Evolutionary conservation across 1,140 invertebrate genomes (phyloP), one percentile per base, ranked within the genome.

Genomic region (Dolichoris vasculosae): DNA sequence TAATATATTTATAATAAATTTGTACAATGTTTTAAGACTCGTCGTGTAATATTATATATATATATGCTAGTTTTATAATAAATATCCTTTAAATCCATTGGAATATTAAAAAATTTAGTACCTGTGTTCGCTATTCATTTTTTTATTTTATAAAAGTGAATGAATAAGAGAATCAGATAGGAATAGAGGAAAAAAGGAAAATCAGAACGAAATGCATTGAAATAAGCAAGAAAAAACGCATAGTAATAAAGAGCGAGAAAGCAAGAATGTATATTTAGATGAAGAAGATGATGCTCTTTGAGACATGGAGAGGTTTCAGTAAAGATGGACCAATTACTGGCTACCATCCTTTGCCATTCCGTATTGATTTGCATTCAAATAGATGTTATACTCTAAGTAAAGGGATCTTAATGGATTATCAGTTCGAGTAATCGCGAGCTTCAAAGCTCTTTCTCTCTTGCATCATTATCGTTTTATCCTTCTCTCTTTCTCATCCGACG

Each of bases 281-380:
- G 89, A 90, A 91, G 90, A 91, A 93, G 92, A 93, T 93, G 92
- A 93, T 93, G 92, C 90, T 93, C 93, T 93, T 93, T 93, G 92
- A 93, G 92, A 93, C 92, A 93, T 90, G 93, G 92, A 93, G 67
- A 69, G 75, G 90, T 89, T 93, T 91, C 92, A 93, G 93, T 93
- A 93, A 93, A 93, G 92, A 90, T 89, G 90, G 92, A 93, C 91
- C 92, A 93, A 93, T 93, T 93, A 93, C 92, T 90, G 90, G 87
- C 90, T 90, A 89, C 89, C 91, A 90, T 91, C 92, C 92, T 91
- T 93, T 91, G 91, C 91, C 91, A 90, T 92, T 92, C 91, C 90
- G 91, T 92, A 93, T 93, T 93, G 93, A 93, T 93, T 93, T 93
- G 92, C 92, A 93, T 93, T 93, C 92, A 93, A 93, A 93, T 93